A percentile compares a stretch with the other conserved stretches of the same genome.
Evolutionary conservation across 2,113 vertebrate genomes (phyloP).

Genomic region (Dicerorhinus sumatrensis): DNA sequence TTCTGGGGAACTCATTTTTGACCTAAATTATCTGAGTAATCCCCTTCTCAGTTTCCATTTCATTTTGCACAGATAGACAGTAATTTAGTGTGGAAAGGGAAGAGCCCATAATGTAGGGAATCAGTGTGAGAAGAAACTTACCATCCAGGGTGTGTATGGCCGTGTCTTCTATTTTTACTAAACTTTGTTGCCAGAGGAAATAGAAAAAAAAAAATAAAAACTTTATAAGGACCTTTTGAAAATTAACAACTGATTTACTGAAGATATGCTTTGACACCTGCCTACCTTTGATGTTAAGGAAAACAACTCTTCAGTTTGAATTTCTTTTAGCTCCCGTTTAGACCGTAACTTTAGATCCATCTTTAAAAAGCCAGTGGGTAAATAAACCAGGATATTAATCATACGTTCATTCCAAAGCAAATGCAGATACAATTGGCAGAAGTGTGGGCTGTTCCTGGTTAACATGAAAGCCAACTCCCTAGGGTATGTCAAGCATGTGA

Average conservation of each 20-base stretch:
- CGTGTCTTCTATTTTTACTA: slow-evolving; percentile 7
- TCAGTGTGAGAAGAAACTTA: slow-evolving; percentile 26
- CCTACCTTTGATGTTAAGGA: slow-evolving; percentile 81
- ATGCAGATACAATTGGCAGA: slow-evolving; percentile 53
- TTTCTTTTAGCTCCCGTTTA: slow-evolving; percentile 70
- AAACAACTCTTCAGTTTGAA: slow-evolving; percentile 76
- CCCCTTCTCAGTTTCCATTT: slow-evolving; percentile 51
- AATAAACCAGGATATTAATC: slow-evolving; percentile 82
- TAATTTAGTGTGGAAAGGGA: slow-evolving; percentile 43
- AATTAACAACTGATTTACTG: slow-evolving; percentile 76
- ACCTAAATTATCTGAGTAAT: slow-evolving; percentile 77
- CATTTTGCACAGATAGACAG: slow-evolving; percentile 66
- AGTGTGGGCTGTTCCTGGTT: slow-evolving; percentile 49
- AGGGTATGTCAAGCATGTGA: slow-evolving; percentile 66
- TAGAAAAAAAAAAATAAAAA: slow-evolving; percentile 62
- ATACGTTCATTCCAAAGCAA: slow-evolving; percentile 74
- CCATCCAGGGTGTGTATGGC: neutral
- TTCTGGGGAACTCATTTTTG: slow-evolving; percentile 78
- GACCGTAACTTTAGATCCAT: slow-evolving; percentile 62
- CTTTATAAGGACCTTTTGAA: slow-evolving; percentile 68
- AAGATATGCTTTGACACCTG: slow-evolving; percentile 84
- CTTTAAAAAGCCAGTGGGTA: slow-evolving; percentile 81
- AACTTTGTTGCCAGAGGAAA: slow-evolving; percentile 56
- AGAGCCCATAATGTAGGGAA: neutral
- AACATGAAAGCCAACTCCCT: slow-evolving; percentile 63